phyloP scores from a whole-genome alignment of 1,140 invertebrate genomes.

The Drosophila virilis region DNA sequence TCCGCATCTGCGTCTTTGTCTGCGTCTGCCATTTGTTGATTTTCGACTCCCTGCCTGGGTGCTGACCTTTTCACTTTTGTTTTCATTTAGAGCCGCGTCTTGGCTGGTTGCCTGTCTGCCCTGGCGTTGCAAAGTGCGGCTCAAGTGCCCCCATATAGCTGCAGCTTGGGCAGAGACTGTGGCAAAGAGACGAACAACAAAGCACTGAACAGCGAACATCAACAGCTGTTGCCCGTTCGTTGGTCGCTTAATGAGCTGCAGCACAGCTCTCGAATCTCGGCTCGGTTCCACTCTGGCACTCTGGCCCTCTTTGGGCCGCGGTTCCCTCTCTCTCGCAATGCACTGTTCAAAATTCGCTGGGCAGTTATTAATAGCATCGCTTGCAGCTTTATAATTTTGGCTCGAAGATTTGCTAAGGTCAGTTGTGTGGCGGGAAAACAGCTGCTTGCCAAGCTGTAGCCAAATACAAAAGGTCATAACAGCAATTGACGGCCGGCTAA shows the following conservation, averaged over 20 bases:
- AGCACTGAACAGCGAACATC: neutral
- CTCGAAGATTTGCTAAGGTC: constrained; percentile 63
- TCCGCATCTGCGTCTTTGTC: constrained; percentile 17
- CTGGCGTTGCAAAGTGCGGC: constrained; percentile 49
- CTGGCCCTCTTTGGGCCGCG: constrained; percentile 1
- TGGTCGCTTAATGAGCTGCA: constrained; percentile 78
- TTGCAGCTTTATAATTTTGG: constrained; percentile 31
- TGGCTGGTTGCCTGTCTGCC: constrained; percentile 50
- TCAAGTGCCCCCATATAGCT: constrained; percentile 55
- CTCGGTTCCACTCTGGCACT: constrained; percentile 11
- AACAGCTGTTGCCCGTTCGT: constrained; percentile 52
- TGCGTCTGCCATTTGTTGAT: constrained; percentile 31
- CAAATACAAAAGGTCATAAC: constrained; percentile 65
- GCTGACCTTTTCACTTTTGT: constrained; percentile 82
- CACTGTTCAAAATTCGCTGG: constrained; percentile 62
- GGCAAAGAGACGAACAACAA: neutral
- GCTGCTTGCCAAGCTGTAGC: constrained; percentile 24
- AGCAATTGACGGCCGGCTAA: constrained; percentile 57
- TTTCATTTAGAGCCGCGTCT: constrained; percentile 66
- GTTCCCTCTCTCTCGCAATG: constrained; percentile 13
- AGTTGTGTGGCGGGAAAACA: constrained; percentile 60
- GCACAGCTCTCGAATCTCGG: constrained; percentile 48
- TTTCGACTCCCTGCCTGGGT: constrained; percentile 52
- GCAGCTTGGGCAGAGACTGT: constrained; percentile 6
- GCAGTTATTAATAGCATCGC: constrained; percentile 64